Conservation (phyloP, 1,140 invertebrate species). For the Drosophila gunungcola region DNA sequence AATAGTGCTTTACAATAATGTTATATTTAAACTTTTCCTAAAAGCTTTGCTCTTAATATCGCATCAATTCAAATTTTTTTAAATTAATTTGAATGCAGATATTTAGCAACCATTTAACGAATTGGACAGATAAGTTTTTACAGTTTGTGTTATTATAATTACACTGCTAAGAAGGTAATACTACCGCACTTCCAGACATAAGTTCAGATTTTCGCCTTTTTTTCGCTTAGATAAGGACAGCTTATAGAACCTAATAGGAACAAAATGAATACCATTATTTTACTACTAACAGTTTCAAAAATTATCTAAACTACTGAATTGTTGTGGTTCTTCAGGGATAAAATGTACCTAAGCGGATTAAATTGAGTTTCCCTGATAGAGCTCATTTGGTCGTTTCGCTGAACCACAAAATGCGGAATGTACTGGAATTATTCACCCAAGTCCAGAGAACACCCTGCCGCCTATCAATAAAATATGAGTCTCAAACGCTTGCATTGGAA, state of each 20-base stretch:
- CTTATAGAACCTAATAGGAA: too few relatives aligned
- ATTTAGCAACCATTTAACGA: too few relatives aligned
- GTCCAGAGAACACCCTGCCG: neutral
- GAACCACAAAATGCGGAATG: slow-evolving; percentile 7
- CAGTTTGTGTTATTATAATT: too few relatives aligned
- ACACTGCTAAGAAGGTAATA: too few relatives aligned
- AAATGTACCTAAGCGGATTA: neutral
- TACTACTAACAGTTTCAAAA: too few relatives aligned
- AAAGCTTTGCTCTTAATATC: neutral
- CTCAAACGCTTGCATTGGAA: slow-evolving; percentile 44
- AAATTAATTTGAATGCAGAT: too few relatives aligned
- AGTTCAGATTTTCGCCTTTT: too few relatives aligned
- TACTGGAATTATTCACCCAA: slow-evolving; percentile 3
- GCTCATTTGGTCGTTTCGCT: neutral
- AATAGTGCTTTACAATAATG: neutral
- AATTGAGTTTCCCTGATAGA: neutral
- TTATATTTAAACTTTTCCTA: slow-evolving; percentile 1
- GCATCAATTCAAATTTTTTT: too few relatives aligned
- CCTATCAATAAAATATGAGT: slow-evolving; percentile 63
- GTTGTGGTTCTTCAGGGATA: neutral
- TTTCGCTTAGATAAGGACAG: too few relatives aligned
- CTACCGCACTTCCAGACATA: too few relatives aligned
- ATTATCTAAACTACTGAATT: neutral
- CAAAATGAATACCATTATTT: too few relatives aligned
- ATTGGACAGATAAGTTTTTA: too few relatives aligned